A percentile compares a stretch with the other conserved stretches of the same genome.
Evolutionary conservation across 2,113 vertebrate genomes (phyloP).

Genomic region (Canis aureus): DNA sequence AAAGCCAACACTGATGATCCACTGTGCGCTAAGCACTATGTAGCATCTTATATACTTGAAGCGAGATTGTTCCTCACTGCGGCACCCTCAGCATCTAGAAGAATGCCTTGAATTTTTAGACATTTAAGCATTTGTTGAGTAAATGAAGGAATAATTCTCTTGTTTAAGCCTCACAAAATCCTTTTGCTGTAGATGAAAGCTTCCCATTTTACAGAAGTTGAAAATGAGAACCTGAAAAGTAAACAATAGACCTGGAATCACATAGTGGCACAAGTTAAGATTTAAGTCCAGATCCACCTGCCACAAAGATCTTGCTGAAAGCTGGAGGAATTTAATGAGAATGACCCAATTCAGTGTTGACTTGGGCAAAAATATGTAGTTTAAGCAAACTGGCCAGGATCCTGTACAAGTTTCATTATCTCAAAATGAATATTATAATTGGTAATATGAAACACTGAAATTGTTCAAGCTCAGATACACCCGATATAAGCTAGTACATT

Average conservation of each 20-base stretch:
- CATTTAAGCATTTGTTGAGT: neutral
- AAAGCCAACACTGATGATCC: neutral
- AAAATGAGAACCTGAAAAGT: neutral
- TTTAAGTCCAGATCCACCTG: neutral
- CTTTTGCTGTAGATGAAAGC: neutral
- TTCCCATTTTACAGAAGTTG: neutral
- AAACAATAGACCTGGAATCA: neutral
- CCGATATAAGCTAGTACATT: neutral
- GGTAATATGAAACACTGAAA: neutral
- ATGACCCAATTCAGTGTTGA: neutral
- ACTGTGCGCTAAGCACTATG: neutral
- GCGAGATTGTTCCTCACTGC: neutral
- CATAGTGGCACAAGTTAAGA: neutral
- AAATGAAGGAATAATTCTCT: neutral
- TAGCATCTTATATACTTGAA: neutral
- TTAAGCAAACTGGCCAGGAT: neutral
- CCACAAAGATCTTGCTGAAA: neutral
- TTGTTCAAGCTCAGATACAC: neutral
- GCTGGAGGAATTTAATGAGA: neutral
- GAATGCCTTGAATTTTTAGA: neutral
- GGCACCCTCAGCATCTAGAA: neutral
- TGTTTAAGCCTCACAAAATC: neutral
- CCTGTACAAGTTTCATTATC: neutral
- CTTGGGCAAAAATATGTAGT: neutral
- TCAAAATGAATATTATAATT: neutral